Base-by-base conservation (phyloP, 2,888 invertebrate species). In the Tinea pellionella region DNA sequence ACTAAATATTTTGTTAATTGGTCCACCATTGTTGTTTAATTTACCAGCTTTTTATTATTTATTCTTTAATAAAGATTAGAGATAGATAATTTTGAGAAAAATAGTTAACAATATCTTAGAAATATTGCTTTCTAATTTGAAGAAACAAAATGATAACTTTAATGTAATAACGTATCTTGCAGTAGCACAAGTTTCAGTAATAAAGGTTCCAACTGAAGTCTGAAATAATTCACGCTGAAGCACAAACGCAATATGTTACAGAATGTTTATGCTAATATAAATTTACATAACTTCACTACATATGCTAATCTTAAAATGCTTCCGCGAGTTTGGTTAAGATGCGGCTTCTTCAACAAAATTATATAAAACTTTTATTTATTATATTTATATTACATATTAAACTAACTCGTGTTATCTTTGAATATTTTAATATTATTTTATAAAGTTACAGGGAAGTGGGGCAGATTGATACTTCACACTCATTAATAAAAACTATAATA, bases 1-100 rank as follows among this genome's bases (percentile, higher is more conserved):
- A 86, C 75, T 62, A 86, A 63, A 62, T 69, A 86, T 59, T 77
- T 80, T 57, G 80, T 82, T 60, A 86, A 65, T 43, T 77, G 80
- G 65, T 86, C 86, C 80, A 57, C 86, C 19, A 30, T 55, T 9
- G 12, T 57, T 59, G 11, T 42, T 9, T 29, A 41, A 18, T 60
- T 42, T 59, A n/a, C n/a, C n/a, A n/a, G n/a, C 24, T 24, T 59
- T 37, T 19, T 15, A 2, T 29, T n/a, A n/a, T n/a, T n/a, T n/a
- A n/a, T n/a, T n/a, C n/a, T n/a, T n/a, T n/a, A n/a, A n/a, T n/a
- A n/a, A n/a, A n/a, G n/a, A n/a, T n/a, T n/a, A n/a, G n/a, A n/a
- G n/a, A n/a, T n/a, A n/a, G n/a, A n/a, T n/a, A n/a, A n/a, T n/a
- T n/a, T n/a, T n/a, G n/a, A n/a, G n/a, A n/a, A n/a, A n/a, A n/a